Evolutionary conservation across 2,113 vertebrate genomes (phyloP), one percentile per base, ranked within the genome.

Genomic region (Stegostoma tigrinum): DNA sequence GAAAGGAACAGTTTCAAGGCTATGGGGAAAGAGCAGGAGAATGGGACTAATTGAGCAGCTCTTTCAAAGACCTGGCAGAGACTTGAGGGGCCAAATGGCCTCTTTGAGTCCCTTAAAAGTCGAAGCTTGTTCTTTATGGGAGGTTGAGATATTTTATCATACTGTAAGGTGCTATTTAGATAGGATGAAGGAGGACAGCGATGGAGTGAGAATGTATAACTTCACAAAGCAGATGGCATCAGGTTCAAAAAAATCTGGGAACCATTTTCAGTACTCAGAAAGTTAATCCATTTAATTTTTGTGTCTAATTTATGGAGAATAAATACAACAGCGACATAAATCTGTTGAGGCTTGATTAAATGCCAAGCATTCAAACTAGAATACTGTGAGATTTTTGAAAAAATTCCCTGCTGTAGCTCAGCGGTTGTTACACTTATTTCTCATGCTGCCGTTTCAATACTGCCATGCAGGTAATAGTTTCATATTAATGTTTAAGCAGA

Each of bases 291-390:
- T 93, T 93, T 66, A 93, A 90, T 64, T 61, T 61, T 61, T 90
- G n/a, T 38, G 89, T 21, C n/a, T 93, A 93, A 93, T 38, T 93
- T 93, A 93, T 93, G 89, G 55, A 66, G 24, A 93, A 93, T 66
- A 38, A 91, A 66, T 91, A 23, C 61, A 91, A 91, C 89, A 66
- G 55, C 17, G 55, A 66, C 34, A 66, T n/a, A 14, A 83, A 66
- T 93, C 55, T 93, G 61, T 34, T 21, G 15, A 23, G 61, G 66
- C 34, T n/a, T 93, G 89, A 93, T 66, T 93, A 93, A 93, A 93
- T 66, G 89, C 61, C 89, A 93, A 93, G 89, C 61, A 38, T 93
- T 19, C 61, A 93, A 93, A 93, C 89, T 38, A n/a, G 89, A 64
- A 93, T 61, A 61, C 38, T 93, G 17, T 64, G 23, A 3, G n/a